Evolutionary conservation across 2,113 vertebrate genomes (phyloP).

Genomic region (Alethe castanea): DNA sequence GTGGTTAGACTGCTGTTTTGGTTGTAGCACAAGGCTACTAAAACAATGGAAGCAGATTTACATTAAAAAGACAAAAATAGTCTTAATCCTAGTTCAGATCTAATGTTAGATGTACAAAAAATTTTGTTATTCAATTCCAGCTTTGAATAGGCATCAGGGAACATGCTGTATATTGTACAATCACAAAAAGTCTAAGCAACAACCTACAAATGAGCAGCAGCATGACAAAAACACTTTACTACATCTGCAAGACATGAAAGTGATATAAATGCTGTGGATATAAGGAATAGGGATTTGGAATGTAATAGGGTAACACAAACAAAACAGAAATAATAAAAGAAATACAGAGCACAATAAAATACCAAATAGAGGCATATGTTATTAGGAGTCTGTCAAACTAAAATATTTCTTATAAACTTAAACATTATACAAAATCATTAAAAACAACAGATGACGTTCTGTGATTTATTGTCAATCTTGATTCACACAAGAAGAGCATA

Average conservation of each 20-base stretch:
- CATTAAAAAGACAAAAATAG: background rate
- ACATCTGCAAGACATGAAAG: background rate
- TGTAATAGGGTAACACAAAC: background rate
- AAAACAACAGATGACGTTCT: background rate
- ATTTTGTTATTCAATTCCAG: background rate
- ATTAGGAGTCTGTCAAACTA: background rate
- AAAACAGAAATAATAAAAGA: background rate
- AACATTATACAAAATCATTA: background rate
- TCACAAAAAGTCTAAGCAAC: background rate
- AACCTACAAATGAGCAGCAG: background rate
- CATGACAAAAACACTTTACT: background rate
- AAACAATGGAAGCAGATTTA: background rate
- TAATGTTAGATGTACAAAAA: background rate
- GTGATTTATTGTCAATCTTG: background rate
- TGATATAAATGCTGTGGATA: background rate
- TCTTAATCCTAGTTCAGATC: background rate
- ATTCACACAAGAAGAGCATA: background rate
- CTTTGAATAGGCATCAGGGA: background rate
- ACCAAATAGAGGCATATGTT: background rate
- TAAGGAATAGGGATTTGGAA: background rate
- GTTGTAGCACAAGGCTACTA: background rate
- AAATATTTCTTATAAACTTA: background rate
- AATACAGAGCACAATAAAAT: background rate
- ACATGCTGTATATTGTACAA: background rate
- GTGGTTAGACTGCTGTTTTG: background rate